A percentile compares a stretch with the other conserved stretches of the same genome.
phyloP scores from a whole-genome alignment of 2,113 vertebrate genomes.

The Sigmodon hispidus region DNA sequence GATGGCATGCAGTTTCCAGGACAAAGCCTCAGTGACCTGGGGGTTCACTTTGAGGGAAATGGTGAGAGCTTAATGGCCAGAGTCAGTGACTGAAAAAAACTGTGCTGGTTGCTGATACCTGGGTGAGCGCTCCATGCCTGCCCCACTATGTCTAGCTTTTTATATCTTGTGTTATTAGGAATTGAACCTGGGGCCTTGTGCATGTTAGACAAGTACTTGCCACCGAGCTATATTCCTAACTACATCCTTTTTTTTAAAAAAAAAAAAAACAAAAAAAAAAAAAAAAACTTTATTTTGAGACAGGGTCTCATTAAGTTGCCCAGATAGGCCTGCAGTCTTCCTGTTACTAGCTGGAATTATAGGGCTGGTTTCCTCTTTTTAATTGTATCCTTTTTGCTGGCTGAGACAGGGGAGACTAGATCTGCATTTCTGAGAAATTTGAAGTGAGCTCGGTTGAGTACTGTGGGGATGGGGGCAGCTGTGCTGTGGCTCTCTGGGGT shows the following conservation, averaged over 20 bases:
- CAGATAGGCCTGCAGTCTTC: neutral
- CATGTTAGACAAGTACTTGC: neutral
- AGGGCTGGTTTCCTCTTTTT: neutral
- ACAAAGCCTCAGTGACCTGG: neutral
- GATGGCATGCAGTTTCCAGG: fast-evolving
- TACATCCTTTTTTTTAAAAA: neutral
- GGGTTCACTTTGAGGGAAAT: neutral
- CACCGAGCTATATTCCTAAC: neutral
- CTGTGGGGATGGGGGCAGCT: fast-evolving
- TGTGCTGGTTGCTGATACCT: neutral
- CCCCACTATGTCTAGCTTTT: neutral
- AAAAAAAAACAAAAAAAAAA: too few relatives aligned
- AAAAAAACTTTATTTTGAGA: neutral
- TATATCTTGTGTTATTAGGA: neutral
- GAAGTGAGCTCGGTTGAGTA: fast-evolving
- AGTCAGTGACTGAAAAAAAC: too few relatives aligned
- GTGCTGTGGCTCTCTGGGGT: neutral
- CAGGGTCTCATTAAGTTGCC: neutral
- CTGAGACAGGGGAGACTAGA: neutral
- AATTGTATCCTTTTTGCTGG: fast-evolving
- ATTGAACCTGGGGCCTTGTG: neutral
- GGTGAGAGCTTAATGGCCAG: neutral
- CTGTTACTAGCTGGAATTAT: neutral
- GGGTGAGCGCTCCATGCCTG: fast-evolving
- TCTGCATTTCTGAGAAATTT: fast-evolving